phyloP scores from a whole-genome alignment of 2,113 vertebrate species.

The Alectura lathami region DNA sequence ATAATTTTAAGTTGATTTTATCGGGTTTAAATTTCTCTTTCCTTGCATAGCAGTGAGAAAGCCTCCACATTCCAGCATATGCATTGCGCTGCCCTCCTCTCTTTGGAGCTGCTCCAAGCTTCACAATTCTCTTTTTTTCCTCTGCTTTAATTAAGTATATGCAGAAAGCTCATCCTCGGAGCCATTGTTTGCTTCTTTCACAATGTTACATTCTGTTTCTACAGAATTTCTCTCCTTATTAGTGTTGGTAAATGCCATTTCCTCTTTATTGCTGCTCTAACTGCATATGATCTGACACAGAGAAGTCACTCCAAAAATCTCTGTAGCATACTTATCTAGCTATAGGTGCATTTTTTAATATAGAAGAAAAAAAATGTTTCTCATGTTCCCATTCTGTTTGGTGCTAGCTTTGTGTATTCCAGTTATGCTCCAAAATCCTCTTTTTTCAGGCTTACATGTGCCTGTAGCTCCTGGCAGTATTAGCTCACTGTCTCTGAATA shows the following conservation, averaged over 20 bases:
- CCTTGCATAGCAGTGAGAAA: neutral
- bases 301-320: neutral
- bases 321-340: neutral
- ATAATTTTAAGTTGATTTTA: neutral
- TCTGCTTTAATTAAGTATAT: neutral
- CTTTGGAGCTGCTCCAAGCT: neutral
- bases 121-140: neutral
- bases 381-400: neutral
- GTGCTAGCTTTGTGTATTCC: neutral
- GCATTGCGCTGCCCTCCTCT: fast-evolving
- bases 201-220: neutral
- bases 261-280: neutral
- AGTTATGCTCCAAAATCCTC: neutral
- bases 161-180: neutral
- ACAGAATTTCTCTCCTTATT: neutral
- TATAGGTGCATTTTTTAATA: neutral
- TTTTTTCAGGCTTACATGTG: neutral
- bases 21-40: neutral
- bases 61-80: fast-evolving
- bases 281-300: neutral
- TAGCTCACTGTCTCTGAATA: neutral
- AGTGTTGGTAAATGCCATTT: neutral
- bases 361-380: neutral
- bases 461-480: neutral
- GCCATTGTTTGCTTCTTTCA: neutral